phyloP scores from a whole-genome alignment of 2,797 vertebrate genomes.

The Myotis myotis region DNA sequence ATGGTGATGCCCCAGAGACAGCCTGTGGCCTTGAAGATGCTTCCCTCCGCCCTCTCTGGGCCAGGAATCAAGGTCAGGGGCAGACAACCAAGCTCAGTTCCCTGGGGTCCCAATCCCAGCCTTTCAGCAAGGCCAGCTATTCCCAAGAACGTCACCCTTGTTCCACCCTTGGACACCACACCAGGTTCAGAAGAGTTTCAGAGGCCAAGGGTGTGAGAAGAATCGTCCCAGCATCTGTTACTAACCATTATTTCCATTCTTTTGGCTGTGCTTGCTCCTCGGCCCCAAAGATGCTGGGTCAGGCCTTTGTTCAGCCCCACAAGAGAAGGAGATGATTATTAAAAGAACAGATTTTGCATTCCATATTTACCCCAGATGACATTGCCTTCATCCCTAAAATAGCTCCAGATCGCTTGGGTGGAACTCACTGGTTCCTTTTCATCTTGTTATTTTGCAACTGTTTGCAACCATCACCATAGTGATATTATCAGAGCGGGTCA shows the following conservation, averaged over 20 bases:
- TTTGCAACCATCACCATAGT: conserved; percentile 81
- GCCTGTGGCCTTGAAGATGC: conserved; percentile 44
- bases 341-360: conserved; percentile 71
- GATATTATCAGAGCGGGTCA: conserved; percentile 79
- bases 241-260: conserved; percentile 7
- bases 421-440: conserved; percentile 64
- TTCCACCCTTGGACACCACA: conserved; percentile 58
- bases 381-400: conserved; percentile 73
- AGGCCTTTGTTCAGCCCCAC: conserved; percentile 69
- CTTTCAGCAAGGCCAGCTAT: neutral
- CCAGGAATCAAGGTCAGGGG: conserved; percentile 64
- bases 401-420: conserved; percentile 57
- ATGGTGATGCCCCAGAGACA: conserved; percentile 64
- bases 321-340: conserved; percentile 69
- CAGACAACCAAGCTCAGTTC: conserved; percentile 56
- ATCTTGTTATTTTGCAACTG: conserved; percentile 75
- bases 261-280: conserved; percentile 2
- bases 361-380: conserved; percentile 71
- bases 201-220: conserved; percentile 64
- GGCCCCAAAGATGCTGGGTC: conserved; percentile 21
- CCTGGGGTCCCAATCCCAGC: conserved; percentile 9
- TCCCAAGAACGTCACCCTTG: conserved; percentile 27
- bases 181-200: conserved; percentile 1
- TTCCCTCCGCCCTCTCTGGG: conserved; percentile 42
- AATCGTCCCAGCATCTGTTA: conserved; percentile 37